Conservation (phyloP, 2,113 vertebrate species). For the Leucoraja erinaceus region DNA sequence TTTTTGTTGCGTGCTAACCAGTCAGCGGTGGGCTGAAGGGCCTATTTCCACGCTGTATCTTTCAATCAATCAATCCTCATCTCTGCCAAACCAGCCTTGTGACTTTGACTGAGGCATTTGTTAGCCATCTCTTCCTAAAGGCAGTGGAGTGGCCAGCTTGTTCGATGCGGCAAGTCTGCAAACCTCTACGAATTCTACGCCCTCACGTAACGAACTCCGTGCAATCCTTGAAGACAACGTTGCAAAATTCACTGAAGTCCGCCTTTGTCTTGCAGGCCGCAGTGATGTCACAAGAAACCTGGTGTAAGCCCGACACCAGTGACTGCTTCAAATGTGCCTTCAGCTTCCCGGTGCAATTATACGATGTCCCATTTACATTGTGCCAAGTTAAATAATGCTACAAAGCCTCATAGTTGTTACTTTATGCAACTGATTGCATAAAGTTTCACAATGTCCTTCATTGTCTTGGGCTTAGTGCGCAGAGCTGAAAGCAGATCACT, state of each 20-base stretch:
- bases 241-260: background rate
- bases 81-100: too few species aligned
- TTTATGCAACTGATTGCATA: background rate
- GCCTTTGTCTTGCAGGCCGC: background rate
- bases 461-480: background rate
- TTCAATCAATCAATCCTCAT: too few species aligned
- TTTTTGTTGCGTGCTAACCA: too few species aligned
- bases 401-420: background rate
- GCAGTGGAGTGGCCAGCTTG: background rate
- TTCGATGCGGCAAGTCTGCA: background rate
- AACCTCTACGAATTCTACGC: background rate
- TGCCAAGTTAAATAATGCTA: background rate
- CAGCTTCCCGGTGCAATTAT: background rate
- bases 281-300: background rate
- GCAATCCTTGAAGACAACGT: background rate
- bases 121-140: background rate
- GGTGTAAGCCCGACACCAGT: background rate
- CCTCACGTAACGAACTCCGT: background rate
- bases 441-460: background rate
- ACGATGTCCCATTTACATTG: background rate
- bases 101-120: too few species aligned
- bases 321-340: background rate
- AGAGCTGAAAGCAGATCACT: background rate
- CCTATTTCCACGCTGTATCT: too few species aligned
- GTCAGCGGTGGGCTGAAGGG: too few species aligned